Evolutionary conservation across 2,113 vertebrate genomes (phyloP), one percentile per base, ranked within the genome.

Genomic region (Lathamus discolor): DNA sequence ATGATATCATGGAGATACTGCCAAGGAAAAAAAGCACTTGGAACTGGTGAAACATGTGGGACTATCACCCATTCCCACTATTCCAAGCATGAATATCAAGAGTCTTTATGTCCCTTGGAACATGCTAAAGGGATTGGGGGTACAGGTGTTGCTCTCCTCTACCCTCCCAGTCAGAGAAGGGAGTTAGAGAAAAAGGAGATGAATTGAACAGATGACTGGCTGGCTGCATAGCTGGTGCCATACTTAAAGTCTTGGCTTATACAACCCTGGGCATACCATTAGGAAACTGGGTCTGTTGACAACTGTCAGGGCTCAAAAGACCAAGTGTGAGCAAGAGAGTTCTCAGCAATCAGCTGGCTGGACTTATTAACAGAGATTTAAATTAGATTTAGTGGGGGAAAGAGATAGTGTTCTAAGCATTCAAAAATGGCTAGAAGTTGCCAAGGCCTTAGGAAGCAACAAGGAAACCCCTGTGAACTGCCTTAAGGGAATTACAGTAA

Each of bases 41-140:
- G 51, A 15, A 15, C 27, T 68, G 8, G 4, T 48, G 20, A 67
- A 28, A 6, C 28, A 44, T 39, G 19, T 0, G 0, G 0, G 43
- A 39, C 9, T 51, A 31, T 20, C 55, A 29, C 7, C 10, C 0
- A 0, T 61, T 83, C 22, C 9, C 51, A 24, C 49, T 70, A 6
- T 66, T 67, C 51, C 28, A 67, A 37, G 37, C 37, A 37, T 37
- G 83, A 81, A 35, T 49, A 72, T 23, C 25, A 59, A 46, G 29
- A 52, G 17, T 59, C 17, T 57, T 57, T 43, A 27, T 24, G 27
- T 33, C 29, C 11, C 17, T 52, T 11, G 28, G n/a, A 48, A 83
- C 17, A 61, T 61, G 23, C 15, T 68, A 76, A 61, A 78, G 63
- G 20, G 20, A 25, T 25, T 35, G 16, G 35, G 22, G 37, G 25